Evolutionary conservation across 1,140 invertebrate genomes (phyloP).

Genomic region (Rhyacophila brunnea): DNA sequence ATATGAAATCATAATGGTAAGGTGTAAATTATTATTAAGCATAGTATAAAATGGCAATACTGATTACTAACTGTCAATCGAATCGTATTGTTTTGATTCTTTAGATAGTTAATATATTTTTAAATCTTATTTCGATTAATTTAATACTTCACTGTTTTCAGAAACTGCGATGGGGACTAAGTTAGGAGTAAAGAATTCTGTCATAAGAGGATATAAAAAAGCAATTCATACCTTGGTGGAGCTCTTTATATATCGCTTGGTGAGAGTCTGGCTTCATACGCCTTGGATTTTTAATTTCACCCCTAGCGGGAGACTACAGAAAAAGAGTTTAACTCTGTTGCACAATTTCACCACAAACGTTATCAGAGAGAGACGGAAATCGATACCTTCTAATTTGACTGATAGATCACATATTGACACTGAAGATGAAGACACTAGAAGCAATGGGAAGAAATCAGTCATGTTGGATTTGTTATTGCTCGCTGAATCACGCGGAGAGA

Average conservation of each 20-base stretch:
- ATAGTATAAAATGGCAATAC: too few relatives aligned
- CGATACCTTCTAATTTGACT: not conserved
- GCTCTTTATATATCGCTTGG: constrained; percentile 50
- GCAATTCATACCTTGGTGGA: constrained; percentile 50
- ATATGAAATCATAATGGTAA: too few relatives aligned
- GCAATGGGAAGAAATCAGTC: constrained; percentile 35
- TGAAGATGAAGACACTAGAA: not conserved
- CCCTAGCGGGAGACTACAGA: too few relatives aligned
- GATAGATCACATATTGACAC: not conserved
- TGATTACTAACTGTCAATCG: too few relatives aligned
- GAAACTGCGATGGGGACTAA: constrained; percentile 81
- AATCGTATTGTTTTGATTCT: too few relatives aligned
- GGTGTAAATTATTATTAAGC: too few relatives aligned
- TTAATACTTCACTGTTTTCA: constrained; percentile 39
- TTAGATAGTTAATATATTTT: too few relatives aligned
- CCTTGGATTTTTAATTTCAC: constrained; percentile 41
- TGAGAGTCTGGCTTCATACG: constrained; percentile 60
- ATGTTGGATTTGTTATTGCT: constrained; percentile 57
- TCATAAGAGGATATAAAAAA: constrained; percentile 62
- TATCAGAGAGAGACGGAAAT: constrained; percentile 37
- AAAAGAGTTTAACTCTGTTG: constrained; percentile 49
- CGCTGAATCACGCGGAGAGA: constrained; percentile 53
- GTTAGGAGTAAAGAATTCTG: constrained; percentile 57
- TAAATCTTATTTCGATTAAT: too few relatives aligned
- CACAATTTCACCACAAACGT: constrained; percentile 41